Base-by-base conservation (phyloP, 2,797 vertebrate species). In the Euphonia xanthogaster region DNA sequence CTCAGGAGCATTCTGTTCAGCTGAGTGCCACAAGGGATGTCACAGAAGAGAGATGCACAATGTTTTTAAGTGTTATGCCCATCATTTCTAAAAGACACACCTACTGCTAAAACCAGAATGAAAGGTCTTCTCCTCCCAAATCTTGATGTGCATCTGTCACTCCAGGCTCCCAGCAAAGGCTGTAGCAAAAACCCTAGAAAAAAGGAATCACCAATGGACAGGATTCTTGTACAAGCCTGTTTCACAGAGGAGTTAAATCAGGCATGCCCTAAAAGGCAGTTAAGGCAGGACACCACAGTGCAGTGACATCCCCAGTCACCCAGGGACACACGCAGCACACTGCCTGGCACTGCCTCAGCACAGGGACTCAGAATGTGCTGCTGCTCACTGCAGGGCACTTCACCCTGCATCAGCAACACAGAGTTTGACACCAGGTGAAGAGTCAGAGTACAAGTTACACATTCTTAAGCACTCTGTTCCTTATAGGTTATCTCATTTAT, bases 61-160 rank as follows among this genome's bases (percentile, higher is more conserved):
- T 0, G 0, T 44, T 76, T 57, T 28, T 5, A 48, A 72, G 48
- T 7, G 3, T 48, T 55, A 76, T 3, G 14, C 8, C 27, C 24
- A 8, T 30, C 2, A 1, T 57, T 94, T 94, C 68, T 78, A 71
- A 65, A 93, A 87, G 42, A 96, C 98, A 92, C 96, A 99, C 99
- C 99, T 95, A 99, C 98, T 62, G 99, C 98, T 97, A 99, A 97
- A 73, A 99, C 99, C 91, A 99, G 98, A 97, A 99, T 99, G 97
- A 99, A 99, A 58, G 99, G 99, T 92, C 99, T 98, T 78, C 99
- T 98, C 81, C 99, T 98, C 53, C 99, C 99, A 40, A 99, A 99
- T 70, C 98, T 98, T 67, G 99, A 99, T n/a, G 98, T 98, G 86
- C 99, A 99, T 47, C 99, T 98, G 97, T 99, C 99, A 96, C 99